phyloP scores from a whole-genome alignment of 2,888 invertebrate genomes.

The Yponomeuta sedellus region DNA sequence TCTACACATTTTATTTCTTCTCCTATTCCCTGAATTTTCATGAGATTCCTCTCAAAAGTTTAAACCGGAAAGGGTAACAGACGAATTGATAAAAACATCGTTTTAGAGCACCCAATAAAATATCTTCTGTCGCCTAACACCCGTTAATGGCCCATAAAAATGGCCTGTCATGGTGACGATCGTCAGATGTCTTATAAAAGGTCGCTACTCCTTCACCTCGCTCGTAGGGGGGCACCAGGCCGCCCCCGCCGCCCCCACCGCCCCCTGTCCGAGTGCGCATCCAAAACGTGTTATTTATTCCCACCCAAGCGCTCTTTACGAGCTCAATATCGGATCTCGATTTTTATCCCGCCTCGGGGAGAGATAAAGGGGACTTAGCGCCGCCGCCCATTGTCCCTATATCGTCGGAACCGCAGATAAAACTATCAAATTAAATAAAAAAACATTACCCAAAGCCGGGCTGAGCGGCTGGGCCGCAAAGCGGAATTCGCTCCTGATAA shows the following conservation, averaged over 20 bases:
- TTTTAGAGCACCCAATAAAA: not conserved
- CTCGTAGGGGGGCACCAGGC: not conserved
- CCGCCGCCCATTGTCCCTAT: slow-evolving; percentile 31
- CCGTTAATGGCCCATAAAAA: not conserved
- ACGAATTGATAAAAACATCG: not conserved
- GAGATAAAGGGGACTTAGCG: slow-evolving; percentile 47
- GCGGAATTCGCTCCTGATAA: not conserved
- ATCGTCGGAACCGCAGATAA: slow-evolving; percentile 35
- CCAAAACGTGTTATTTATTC: slow-evolving; percentile 59
- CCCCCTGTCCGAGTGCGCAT: not conserved
- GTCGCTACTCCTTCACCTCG: not conserved
- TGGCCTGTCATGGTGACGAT: not conserved
- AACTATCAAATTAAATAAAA: slow-evolving; percentile 39
- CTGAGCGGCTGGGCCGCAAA: not conserved
- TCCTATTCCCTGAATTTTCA: not conserved
- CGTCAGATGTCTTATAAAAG: not conserved
- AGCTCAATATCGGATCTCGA: slow-evolving; percentile 57
- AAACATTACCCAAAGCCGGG: slow-evolving; percentile 1
- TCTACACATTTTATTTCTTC: not conserved
- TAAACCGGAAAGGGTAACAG: not conserved
- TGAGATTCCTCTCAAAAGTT: too few relatives aligned
- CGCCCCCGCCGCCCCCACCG: slow-evolving; percentile 22
- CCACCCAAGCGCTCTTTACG: slow-evolving; percentile 53
- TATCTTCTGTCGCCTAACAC: not conserved
- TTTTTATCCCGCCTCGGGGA: slow-evolving; percentile 53